Percentiles rank a stretch among this genome's conserved stretches.
These are phyloP conservation scores for Stenurella melanura DNA, from an alignment of 2,888 invertebrate genomes.

Conservation along the genomic window DNA sequence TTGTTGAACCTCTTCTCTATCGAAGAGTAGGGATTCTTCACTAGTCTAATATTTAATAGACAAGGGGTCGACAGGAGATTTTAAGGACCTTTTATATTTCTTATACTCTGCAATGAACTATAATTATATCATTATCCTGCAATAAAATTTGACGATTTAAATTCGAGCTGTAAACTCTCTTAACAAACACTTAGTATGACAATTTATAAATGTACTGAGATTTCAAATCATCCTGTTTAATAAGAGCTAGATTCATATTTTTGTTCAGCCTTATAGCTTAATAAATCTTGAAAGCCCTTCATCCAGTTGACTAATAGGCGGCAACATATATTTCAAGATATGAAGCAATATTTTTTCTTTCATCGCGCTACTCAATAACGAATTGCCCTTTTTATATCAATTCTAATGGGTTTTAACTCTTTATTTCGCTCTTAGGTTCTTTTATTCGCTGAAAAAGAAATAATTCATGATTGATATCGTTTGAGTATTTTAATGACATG, in stretches of 20 bases:
- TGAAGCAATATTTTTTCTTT: background rate
- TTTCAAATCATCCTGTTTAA: background rate
- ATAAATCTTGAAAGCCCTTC: slow-evolving; percentile 13
- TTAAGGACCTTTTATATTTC: too few relatives aligned
- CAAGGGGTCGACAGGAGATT: too few relatives aligned
- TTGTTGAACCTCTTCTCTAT: too few relatives aligned
- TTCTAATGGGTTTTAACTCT: background rate
- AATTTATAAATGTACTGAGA: background rate
- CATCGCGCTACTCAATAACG: slow-evolving; percentile 15
- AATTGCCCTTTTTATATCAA: background rate
- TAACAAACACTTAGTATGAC: background rate
- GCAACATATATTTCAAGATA: slow-evolving; percentile 3
- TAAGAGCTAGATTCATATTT: background rate
- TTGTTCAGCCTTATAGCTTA: background rate
- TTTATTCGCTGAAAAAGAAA: background rate
- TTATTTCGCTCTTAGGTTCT: background rate
- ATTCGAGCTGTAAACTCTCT: background rate
- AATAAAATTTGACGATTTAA: background rate
- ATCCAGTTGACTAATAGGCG: slow-evolving; percentile 12
- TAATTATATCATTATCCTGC: too few relatives aligned
- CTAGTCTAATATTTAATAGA: too few relatives aligned
- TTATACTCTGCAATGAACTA: too few relatives aligned
- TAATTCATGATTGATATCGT: background rate
- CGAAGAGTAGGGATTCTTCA: too few relatives aligned
- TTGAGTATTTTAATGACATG: background rate